Evolutionary conservation across 2,797 vertebrate species (phyloP).

Genomic region (Acipenser transmontanus): DNA sequence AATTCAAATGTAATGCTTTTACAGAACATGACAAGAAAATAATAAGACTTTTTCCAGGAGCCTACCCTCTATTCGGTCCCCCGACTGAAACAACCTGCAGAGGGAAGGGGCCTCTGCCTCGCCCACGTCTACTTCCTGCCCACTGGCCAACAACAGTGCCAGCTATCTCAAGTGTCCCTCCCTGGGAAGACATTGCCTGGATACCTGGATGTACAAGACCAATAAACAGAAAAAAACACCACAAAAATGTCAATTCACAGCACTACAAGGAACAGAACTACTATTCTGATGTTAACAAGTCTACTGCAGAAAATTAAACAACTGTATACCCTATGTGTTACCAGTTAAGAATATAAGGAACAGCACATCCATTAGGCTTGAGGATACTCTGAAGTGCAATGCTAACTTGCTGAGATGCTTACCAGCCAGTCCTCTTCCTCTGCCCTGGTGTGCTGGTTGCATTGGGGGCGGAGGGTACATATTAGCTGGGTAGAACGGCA

Average conservation of each 20-base stretch:
- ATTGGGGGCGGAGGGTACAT: slow-evolving; percentile 80
- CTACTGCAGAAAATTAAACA: no score
- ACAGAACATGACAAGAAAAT: neutral
- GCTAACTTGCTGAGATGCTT: slow-evolving; percentile 33
- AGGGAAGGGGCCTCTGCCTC: slow-evolving; percentile 76
- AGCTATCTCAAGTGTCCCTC: slow-evolving; percentile 91
- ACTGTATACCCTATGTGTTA: no score
- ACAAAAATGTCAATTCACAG: no score
- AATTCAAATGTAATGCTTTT: neutral
- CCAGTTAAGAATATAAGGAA: no score
- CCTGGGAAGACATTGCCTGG: slow-evolving; percentile 81
- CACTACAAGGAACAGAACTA: no score
- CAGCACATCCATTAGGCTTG: no score
- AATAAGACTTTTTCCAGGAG: neutral
- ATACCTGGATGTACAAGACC: slow-evolving; percentile 48
- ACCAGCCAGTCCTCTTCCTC: slow-evolving; percentile 79
- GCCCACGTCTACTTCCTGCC: slow-evolving; percentile 78
- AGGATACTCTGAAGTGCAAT: no score
- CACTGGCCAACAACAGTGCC: slow-evolving; percentile 93
- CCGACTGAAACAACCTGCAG: slow-evolving; percentile 89
- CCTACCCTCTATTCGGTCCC: slow-evolving; percentile 80
- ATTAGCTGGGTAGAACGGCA: slow-evolving; percentile 80
- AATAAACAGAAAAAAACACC: no score
- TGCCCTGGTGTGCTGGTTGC: slow-evolving; percentile 70
- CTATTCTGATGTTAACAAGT: no score